Evolutionary conservation across 2,113 vertebrate genomes (phyloP).

Genomic region (Falco punctatus): DNA sequence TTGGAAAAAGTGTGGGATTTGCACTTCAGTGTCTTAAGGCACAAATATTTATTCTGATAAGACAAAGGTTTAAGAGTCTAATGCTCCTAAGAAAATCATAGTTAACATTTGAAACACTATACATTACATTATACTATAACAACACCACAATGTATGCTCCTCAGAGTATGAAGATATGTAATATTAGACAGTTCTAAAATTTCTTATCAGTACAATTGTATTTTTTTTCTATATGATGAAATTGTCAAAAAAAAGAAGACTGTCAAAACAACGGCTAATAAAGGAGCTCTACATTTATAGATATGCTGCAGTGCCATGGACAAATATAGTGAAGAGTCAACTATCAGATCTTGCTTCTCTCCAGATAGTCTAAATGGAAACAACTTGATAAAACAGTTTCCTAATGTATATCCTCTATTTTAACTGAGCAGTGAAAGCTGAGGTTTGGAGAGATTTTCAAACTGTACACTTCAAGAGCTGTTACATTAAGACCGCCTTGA

Average conservation of each 20-base stretch:
- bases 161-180: background rate
- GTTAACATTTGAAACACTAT: background rate
- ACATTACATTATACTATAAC: background rate
- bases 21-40: background rate
- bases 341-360: background rate
- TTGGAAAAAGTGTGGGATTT: background rate
- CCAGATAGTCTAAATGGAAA: background rate
- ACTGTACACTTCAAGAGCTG: background rate
- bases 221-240: background rate
- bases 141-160: background rate
- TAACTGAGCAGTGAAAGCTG: background rate
- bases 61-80: background rate
- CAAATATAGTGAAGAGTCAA: background rate
- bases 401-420: background rate
- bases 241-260: background rate
- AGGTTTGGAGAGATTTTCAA: background rate
- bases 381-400: background rate
- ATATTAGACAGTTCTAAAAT: background rate
- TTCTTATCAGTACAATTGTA: background rate
- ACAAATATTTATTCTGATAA: background rate
- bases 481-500: background rate
- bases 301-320: background rate
- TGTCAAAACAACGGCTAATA: background rate
- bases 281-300: background rate
- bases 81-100: background rate